Percentiles rank a stretch among this genome's conserved stretches.
Conservation (phyloP, 2,797 vertebrate genomes). For the Eulemur coronatus region DNA sequence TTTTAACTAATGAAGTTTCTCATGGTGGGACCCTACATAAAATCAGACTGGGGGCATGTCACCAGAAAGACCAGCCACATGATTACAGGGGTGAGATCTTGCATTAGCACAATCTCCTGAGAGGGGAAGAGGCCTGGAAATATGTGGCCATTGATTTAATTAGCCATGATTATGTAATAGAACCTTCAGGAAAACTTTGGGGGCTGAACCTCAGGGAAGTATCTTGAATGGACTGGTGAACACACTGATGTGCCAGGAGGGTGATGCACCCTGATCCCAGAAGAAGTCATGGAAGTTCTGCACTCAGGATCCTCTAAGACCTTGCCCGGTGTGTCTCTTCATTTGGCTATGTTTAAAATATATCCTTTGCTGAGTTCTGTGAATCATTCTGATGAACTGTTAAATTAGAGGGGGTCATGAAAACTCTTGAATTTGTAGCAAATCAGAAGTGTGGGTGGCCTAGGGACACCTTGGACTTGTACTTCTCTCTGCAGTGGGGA, state of each 20-base stretch:
- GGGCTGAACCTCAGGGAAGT: background rate
- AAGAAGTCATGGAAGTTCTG: background rate
- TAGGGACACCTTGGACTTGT: background rate
- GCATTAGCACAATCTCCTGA: background rate
- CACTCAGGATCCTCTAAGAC: background rate
- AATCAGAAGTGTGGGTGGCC: background rate
- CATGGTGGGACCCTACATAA: background rate
- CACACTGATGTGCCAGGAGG: background rate
- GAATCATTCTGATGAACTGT: background rate
- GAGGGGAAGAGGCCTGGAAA: background rate
- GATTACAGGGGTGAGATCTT: background rate
- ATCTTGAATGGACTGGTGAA: background rate
- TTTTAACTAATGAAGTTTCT: background rate
- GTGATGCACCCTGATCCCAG: background rate
- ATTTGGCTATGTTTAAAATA: background rate
- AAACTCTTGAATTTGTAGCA: background rate
- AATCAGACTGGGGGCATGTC: background rate
- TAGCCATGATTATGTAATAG: background rate
- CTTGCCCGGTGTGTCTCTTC: background rate
- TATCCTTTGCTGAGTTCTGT: background rate
- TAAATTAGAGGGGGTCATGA: background rate
- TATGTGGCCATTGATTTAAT: background rate
- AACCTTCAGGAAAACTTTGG: background rate
- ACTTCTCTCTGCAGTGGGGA: background rate
- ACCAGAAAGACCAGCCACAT: background rate